Evolutionary conservation across 2,113 vertebrate species (phyloP), one percentile per base, ranked within the genome.

Genomic region (Hystrix cristata): DNA sequence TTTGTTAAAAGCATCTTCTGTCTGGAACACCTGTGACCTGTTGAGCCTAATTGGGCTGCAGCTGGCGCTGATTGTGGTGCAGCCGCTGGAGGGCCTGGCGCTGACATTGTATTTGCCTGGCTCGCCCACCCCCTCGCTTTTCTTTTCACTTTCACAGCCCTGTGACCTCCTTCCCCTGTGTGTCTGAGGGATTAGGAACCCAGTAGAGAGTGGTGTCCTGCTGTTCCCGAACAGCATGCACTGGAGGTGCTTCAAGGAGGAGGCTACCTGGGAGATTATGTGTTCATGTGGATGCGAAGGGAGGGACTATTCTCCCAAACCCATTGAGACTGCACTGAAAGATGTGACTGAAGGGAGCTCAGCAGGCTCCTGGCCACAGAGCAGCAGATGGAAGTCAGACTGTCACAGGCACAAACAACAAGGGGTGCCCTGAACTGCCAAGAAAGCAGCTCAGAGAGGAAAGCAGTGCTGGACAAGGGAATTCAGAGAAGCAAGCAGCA

Each of bases 1-100:
- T 99, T 98, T 98, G 98, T 98, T 97, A 94, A 96, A 82, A 85
- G 95, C 92, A 0, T 96, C 80, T 21, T 98, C 98, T 98, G 98
- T 94, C 62, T 92, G 98, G 98, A 98, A 98, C 98, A 98, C 98
- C 98, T 99, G 98, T 98, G 98, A 98, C 98, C 97, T 98, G 98
- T 96, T 53, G 98, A 96, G 90, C 98, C 98, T 98, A 98, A 98
- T 98, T 98, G 98, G 98, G 98, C 98, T 98, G 98, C 98, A 98
- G 98, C 98, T 99, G 98, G 98, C 90, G 95, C 79, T 57, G 67
- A 98, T 96, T 98, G 98, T 98, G 96, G 85, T 0, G n/a, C 86
- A 46, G 92, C 94, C 97, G 88, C 98, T 97, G 97, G 98, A 96
- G 95, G 97, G 79, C 98, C 60, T 55, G 31, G 94, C 91, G 12